Base-by-base conservation (phyloP, 2,888 invertebrate species). In the Heliconius sara region DNA sequence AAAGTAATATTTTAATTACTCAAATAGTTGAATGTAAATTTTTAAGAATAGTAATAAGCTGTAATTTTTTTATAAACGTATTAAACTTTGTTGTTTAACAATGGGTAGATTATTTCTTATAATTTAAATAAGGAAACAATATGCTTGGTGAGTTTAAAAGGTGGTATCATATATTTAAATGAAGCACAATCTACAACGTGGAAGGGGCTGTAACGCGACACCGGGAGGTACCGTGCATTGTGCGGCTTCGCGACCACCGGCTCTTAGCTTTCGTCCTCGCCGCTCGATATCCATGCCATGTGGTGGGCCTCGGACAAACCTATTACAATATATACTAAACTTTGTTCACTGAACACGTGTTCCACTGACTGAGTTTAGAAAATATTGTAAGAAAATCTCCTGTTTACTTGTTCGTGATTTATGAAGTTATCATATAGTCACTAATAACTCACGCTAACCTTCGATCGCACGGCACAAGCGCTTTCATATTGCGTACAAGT, bases 221-320 rank as follows among this genome's bases (percentile, higher is more conserved):
- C 80, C 66, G 30, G 75, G 60, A 80, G 30, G 73, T 39, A 39
- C 34, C 73, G 76, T 68, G 65, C n/a, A 30, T 70, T 72, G 71
- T 75, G 79, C 34, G 78, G 79, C 79, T 78, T 79, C 77, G 47
- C 75, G 60, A 68, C 30, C 73, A 43, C 78, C 79, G 76, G 74
- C 71, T 57, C 57, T 30, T 78, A 65, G 67, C 75, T 67, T 57
- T 76, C 57, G 82, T 71, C 75, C 70, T 30, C 77, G 60, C n/a
- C 74, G 74, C 70, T 60, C 70, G 76, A 76, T 76, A 76, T 68
- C 34, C 22, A 25, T 27, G 30, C 63, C 74, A 12, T 63, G 74
- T 60, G 73, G 71, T 71, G 47, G 25, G 70, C 27, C 47, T 47
- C 43, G 43, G 25, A 19, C 22, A 30, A 39, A 9, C 34, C 34